Evolutionary conservation across 1,140 invertebrate species (phyloP).

Genomic region (Chrysomallon squamiferum): DNA sequence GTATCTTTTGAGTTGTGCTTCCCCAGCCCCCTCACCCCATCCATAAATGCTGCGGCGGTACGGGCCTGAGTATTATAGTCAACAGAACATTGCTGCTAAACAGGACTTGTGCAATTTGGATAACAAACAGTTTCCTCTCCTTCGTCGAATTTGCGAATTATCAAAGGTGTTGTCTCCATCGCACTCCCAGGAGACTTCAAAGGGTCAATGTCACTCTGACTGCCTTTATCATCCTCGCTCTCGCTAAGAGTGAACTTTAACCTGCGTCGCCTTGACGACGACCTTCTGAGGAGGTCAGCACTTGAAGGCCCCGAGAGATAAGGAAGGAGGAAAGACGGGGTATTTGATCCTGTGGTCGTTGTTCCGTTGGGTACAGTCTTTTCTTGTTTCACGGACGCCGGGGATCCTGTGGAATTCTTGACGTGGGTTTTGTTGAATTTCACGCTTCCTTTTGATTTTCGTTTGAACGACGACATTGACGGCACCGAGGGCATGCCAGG

Average conservation of each 20-base stretch:
- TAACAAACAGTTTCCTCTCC: conserved; percentile 16
- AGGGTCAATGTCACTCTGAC: not conserved
- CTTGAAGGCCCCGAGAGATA: conserved; percentile 24
- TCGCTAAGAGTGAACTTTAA: conserved; percentile 22
- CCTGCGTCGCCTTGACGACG: conserved; percentile 24
- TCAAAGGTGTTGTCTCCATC: conserved; percentile 15
- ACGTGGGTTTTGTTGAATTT: not conserved
- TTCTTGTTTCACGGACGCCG: no score
- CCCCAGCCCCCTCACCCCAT: no score
- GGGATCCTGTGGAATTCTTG: not conserved
- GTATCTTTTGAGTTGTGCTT: no score
- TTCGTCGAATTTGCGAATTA: conserved; percentile 8
- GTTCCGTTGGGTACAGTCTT: not conserved
- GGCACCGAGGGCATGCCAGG: conserved; percentile 14
- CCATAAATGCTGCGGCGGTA: no score
- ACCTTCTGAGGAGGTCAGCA: conserved; percentile 26
- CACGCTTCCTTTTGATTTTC: not conserved
- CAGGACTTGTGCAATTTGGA: conserved; percentile 1
- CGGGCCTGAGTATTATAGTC: no score
- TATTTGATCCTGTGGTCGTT: not conserved
- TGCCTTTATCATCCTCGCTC: conserved; percentile 8
- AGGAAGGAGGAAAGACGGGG: conserved; percentile 19
- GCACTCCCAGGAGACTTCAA: not conserved
- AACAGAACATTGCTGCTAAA: not conserved
- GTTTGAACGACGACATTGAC: not conserved